Base-by-base conservation (phyloP, 2,888 invertebrate genomes). In the Drosophila barbarae region DNA sequence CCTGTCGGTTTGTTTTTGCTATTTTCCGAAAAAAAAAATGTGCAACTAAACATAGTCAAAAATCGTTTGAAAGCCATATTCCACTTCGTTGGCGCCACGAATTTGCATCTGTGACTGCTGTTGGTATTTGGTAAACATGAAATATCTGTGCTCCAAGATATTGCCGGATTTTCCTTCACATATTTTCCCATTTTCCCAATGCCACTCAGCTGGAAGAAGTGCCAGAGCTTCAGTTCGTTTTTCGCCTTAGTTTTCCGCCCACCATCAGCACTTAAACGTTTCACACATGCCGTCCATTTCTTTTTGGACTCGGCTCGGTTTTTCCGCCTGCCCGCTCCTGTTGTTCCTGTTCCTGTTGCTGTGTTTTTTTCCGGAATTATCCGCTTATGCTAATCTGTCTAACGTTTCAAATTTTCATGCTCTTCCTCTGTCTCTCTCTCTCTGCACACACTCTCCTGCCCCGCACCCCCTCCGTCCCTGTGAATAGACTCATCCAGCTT, bases 371-470 rank as follows among this genome's bases (percentile, higher is more conserved):
- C 35, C 32, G 46, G 72, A 78, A 73, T 84, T 84, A 81, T 81
- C 84, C 84, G 84, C 80, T 84, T 81, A 84, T 81, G 84, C 79
- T 81, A 84, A 81, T 84, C 80, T 81, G 68, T 75, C 77, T 84
- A 78, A 83, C 79, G 77, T 78, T 73, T 70, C 65, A 69, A 56
- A 54, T 58, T 69, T 69, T 71, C 44, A 61, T 68, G 50, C 51
- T 46, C 39, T 60, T 36, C 53, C 36, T 39, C 32, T 53, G 32
- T 49, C 42, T 67, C 42, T 46, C 30, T 35, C 30, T 39, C 21
- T 51, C 30, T 64, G n/a, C 36, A 32, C 23, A 38, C 39, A 36
- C 42, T 18, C 18, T 7, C 38, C 12, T 15, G 23, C 5, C 13
- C 15, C 23, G 34, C 41, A 15, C 50, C 36, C 54, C 68, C 42